Base-by-base conservation (phyloP, 2,113 vertebrate genomes). In the Platanista minor region DNA sequence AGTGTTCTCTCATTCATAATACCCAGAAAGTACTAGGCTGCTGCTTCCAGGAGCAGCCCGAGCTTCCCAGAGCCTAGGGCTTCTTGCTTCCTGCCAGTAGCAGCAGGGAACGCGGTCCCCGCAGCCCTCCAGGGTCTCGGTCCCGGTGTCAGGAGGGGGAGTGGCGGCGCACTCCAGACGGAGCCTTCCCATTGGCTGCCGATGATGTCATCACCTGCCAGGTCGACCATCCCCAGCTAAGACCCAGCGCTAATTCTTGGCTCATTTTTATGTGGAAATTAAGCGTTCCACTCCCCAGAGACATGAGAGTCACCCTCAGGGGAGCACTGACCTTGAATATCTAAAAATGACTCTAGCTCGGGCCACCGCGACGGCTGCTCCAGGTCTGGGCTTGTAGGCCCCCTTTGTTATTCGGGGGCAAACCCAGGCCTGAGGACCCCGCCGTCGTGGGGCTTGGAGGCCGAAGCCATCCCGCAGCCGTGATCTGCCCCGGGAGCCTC, bases 131-230 rank as follows among this genome's bases (percentile, higher is more conserved):
- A 0, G 13, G 67, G 39, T 31, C 52, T 9, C 59, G 21, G 14
- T n/a, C 18, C 52, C 2, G 5, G 39, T 61, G 12, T 80, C 33
- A 52, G 46, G 2, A 54, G 23, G 1, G 11, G 23, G 4, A 17
- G 20, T 23, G 23, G 64, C 29, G 15, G 12, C 11, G 0, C 4
- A 12, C 75, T 85, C 31, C 64, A 36, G 46, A 87, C 8, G 41
- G 78, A 94, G 54, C 23, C 67, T 97, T 91, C 94, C 75, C 88
- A 95, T 93, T 91, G 96, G 87, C 91, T 98, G 84, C 25, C 10
- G 54, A 0, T 92, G 89, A 90, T 91, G 72, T 54, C 41, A 33
- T 43, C 77, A 49, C 91, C 67, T 95, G 62, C 96, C 59, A 41
- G 4, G 2, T 88, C 17, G 25, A 39, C 87, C 71, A 43, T 86